Evolutionary conservation across 2,113 vertebrate species (phyloP).

Genomic region (Hemicordylus capensis): DNA sequence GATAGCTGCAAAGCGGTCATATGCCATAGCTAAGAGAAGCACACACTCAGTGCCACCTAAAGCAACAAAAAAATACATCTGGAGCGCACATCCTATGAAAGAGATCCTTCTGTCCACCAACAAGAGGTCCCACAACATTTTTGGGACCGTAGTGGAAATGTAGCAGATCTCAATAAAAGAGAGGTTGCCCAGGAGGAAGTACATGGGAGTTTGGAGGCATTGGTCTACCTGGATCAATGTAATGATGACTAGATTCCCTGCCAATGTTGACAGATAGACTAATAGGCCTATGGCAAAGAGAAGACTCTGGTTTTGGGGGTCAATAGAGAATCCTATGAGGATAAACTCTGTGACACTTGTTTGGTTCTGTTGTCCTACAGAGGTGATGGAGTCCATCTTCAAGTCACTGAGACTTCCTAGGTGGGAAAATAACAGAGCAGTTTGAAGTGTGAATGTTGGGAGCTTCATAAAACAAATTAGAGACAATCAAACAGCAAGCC

Average conservation of each 20-base stretch:
- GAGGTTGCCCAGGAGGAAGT: constrained; percentile 40
- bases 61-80: constrained; percentile 18
- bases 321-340: constrained; percentile 9
- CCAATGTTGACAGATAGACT: constrained; percentile 22
- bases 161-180: constrained; percentile 34
- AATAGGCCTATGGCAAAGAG: constrained; percentile 23
- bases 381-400: not conserved
- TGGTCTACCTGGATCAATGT: constrained; percentile 19
- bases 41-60: not conserved
- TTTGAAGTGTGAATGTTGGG: not conserved
- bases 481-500: not conserved
- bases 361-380: not conserved
- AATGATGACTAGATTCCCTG: constrained; percentile 35
- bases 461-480: not conserved
- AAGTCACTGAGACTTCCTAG: not conserved
- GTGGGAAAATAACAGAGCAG: not conserved
- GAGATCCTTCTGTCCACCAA: constrained; percentile 14
- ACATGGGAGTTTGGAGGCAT: constrained; percentile 39
- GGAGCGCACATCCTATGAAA: constrained; percentile 21
- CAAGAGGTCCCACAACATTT: constrained; percentile 32
- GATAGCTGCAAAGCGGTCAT: not conserved
- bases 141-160: constrained; percentile 15
- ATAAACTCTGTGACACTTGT: constrained; percentile 21
- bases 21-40: not conserved
- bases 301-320: not conserved